phyloP scores from a whole-genome alignment of 2,888 invertebrate species.

The Scaeva pyrastri region DNA sequence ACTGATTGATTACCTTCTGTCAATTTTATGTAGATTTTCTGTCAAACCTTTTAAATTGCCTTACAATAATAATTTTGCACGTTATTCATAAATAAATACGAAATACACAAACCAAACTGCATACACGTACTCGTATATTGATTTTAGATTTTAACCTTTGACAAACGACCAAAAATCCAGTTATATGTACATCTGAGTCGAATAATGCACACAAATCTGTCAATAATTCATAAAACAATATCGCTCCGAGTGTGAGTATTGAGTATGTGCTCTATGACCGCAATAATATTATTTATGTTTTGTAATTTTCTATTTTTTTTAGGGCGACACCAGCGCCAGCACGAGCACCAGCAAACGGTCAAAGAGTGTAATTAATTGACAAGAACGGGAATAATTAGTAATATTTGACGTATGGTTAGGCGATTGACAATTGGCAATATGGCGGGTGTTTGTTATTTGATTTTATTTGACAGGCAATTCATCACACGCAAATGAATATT shows the following conservation, averaged over 20 bases:
- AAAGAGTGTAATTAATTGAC: conserved; percentile 29
- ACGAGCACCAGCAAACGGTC: not conserved
- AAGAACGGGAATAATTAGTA: conserved; percentile 19
- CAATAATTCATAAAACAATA: not conserved
- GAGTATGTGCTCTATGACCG: not conserved
- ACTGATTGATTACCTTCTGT: conserved; percentile 34
- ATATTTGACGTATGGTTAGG: not conserved
- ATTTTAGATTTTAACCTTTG: conserved; percentile 26
- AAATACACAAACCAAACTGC: not conserved
- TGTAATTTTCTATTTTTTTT: conserved; percentile 16
- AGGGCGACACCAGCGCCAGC: too few species aligned
- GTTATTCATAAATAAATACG: not conserved
- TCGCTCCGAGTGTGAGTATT: not conserved
- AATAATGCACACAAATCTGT: not conserved
- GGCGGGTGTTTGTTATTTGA: not conserved
- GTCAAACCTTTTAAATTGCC: conserved; percentile 14
- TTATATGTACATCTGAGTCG: not conserved
- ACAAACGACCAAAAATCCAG: not conserved
- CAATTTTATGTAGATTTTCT: conserved; percentile 34
- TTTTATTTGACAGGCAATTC: conserved; percentile 20
- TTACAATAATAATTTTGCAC: conserved; percentile 21
- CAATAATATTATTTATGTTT: conserved; percentile 25
- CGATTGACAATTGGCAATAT: too few species aligned
- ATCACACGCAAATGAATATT: not conserved
- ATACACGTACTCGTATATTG: conserved; percentile 5